Percentiles rank a stretch among this genome's conserved stretches.
Evolutionary conservation across 2,888 invertebrate genomes (phyloP).

Genomic region (Lasiommata megera): DNA sequence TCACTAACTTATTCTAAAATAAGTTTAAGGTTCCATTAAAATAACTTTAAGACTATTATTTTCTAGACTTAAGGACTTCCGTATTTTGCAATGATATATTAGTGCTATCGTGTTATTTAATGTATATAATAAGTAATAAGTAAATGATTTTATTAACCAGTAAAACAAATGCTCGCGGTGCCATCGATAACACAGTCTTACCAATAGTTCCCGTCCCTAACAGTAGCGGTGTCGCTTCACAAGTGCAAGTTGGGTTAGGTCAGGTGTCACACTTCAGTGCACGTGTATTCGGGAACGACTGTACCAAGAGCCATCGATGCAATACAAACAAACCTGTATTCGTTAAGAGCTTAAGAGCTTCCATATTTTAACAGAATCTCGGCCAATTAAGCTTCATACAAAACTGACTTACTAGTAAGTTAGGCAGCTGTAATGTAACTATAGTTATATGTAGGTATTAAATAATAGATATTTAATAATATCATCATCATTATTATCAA

Average conservation of each 20-base stretch:
- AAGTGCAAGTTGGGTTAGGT: constrained; percentile 78
- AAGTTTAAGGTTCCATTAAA: too few species aligned
- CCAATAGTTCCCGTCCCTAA: constrained; percentile 45
- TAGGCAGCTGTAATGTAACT: too few species aligned
- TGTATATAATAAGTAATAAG: not conserved
- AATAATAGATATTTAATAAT: too few species aligned
- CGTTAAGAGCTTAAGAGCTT: not conserved
- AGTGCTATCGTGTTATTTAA: not conserved
- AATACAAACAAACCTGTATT: constrained; percentile 14
- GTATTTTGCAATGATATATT: not conserved
- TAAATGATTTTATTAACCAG: not conserved
- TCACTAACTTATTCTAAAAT: too few species aligned
- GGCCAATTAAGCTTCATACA: too few species aligned
- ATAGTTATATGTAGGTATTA: too few species aligned
- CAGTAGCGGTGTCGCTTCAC: constrained; percentile 46
- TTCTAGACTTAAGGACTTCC: not conserved
- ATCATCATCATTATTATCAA: too few species aligned
- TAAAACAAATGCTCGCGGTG: not conserved
- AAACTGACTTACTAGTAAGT: too few species aligned
- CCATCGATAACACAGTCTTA: constrained; percentile 19
- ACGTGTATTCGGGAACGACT: constrained; percentile 44
- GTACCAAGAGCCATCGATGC: constrained; percentile 21
- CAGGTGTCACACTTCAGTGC: constrained; percentile 69
- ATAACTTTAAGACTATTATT: not conserved
- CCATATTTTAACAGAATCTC: not conserved